These are phyloP conservation scores for Macrotis lagotis DNA, from an alignment of 2,113 vertebrate species.

Conservation along the genomic window DNA sequence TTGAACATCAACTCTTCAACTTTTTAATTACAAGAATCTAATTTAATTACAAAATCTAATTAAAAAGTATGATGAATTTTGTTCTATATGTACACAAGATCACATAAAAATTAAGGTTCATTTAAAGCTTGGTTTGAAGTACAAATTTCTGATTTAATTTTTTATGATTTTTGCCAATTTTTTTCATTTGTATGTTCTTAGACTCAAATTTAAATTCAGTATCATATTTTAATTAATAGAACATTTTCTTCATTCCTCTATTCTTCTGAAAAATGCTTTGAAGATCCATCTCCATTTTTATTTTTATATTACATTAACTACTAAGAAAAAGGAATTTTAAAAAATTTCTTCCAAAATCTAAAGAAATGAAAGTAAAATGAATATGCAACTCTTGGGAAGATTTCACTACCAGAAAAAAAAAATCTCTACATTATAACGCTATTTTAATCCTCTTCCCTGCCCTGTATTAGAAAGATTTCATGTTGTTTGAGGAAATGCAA, in stretches of 20 bases:
- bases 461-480: slow-evolving; percentile 43
- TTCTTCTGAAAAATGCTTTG: background rate
- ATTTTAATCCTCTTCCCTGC: background rate
- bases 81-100: background rate
- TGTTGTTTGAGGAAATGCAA: slow-evolving; percentile 46
- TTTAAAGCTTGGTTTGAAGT: background rate
- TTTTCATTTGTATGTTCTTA: slow-evolving; percentile 18
- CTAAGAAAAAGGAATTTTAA: slow-evolving; percentile 9
- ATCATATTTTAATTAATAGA: background rate
- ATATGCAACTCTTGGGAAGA: slow-evolving; percentile 41
- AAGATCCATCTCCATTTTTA: background rate
- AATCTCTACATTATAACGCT: slow-evolving; percentile 51
- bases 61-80: background rate
- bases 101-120: background rate
- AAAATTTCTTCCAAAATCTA: slow-evolving; percentile 47
- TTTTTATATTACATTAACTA: background rate
- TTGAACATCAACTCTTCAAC: background rate
- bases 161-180: slow-evolving; percentile 1
- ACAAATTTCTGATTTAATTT: slow-evolving; percentile 14
- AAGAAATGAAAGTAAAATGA: slow-evolving; percentile 34
- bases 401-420: background rate
- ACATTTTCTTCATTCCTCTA: background rate
- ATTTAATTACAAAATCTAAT: slow-evolving; percentile 2
- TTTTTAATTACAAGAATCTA: too few species aligned
- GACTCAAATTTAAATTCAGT: background rate